Evolutionary conservation across 1,140 invertebrate genomes (phyloP).

Genomic region (Pseudobourletiella spinata): DNA sequence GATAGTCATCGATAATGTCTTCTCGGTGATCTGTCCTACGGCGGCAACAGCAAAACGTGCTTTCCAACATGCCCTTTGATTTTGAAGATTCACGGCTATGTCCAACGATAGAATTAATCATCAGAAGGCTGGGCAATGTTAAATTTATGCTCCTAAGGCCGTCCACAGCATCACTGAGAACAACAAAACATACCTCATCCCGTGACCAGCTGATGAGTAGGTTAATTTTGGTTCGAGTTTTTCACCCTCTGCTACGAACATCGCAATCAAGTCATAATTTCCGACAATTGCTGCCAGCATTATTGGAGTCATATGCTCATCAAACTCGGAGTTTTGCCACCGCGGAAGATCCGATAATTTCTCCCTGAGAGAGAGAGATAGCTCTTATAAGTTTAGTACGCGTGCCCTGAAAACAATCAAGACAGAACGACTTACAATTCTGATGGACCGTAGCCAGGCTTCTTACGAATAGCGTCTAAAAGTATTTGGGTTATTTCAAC

Average conservation of each 20-base stretch:
- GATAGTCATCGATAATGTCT: background rate
- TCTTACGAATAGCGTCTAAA: background rate
- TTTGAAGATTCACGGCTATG: background rate
- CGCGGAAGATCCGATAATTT: background rate
- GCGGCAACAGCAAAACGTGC: background rate
- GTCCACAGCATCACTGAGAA: too few species aligned
- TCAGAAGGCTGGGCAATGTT: too few species aligned
- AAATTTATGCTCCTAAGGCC: background rate
- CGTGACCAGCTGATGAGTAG: background rate
- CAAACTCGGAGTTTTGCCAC: slow-evolving; percentile 5
- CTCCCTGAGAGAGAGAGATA: background rate
- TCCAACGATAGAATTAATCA: background rate
- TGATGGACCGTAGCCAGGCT: background rate
- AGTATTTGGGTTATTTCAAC: background rate
- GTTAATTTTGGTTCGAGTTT: background rate
- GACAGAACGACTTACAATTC: background rate
- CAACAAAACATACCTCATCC: background rate
- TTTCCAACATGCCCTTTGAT: background rate
- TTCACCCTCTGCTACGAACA: slow-evolving; percentile 9
- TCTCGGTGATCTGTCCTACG: background rate
- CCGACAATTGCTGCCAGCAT: slow-evolving; percentile 12
- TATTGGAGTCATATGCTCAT: slow-evolving; percentile 9
- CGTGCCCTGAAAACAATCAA: background rate
- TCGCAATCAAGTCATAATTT: slow-evolving; percentile 14
- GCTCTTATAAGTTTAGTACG: background rate